Conservation (phyloP, 2,888 invertebrate species). For the Gastracanthus pulcherrimus region DNA sequence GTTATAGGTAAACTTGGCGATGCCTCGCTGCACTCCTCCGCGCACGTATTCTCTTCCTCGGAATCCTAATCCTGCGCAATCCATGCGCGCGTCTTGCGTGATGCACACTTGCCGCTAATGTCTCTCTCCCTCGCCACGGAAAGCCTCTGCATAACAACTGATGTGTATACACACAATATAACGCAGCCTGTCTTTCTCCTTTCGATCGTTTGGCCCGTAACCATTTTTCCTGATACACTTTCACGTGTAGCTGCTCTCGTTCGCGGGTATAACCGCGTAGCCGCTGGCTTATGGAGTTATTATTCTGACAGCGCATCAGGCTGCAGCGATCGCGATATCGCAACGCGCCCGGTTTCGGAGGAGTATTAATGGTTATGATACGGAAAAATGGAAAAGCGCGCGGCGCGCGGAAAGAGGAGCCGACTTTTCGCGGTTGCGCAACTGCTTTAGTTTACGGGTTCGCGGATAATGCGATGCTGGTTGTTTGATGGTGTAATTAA, state of each 20-base stretch:
- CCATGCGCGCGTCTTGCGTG: constrained; percentile 7
- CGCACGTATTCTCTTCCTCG: constrained; percentile 41
- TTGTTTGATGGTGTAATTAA: no score
- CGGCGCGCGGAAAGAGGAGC: not conserved
- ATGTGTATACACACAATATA: not conserved
- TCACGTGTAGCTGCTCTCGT: not conserved
- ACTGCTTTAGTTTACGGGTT: not conserved
- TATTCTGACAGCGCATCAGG: not conserved
- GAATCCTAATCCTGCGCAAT: constrained; percentile 24
- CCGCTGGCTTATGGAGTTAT: not conserved
- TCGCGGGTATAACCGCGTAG: not conserved
- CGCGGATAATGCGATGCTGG: not conserved
- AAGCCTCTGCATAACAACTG: not conserved
- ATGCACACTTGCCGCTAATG: constrained; percentile 2
- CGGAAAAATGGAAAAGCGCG: not conserved
- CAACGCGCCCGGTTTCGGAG: not conserved
- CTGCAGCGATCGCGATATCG: not conserved
- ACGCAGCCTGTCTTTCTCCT: not conserved
- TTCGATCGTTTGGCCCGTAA: constrained; percentile 7
- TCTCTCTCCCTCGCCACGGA: not conserved
- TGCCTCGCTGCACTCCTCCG: not conserved
- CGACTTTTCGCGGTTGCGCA: not conserved
- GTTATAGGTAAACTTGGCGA: constrained; percentile 38
- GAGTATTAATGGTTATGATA: not conserved
- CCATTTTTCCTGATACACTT: constrained; percentile 40